These are phyloP conservation scores for Oscheius sp. DNA, from an alignment of 1,140 invertebrate species.

Conservation along the genomic window DNA sequence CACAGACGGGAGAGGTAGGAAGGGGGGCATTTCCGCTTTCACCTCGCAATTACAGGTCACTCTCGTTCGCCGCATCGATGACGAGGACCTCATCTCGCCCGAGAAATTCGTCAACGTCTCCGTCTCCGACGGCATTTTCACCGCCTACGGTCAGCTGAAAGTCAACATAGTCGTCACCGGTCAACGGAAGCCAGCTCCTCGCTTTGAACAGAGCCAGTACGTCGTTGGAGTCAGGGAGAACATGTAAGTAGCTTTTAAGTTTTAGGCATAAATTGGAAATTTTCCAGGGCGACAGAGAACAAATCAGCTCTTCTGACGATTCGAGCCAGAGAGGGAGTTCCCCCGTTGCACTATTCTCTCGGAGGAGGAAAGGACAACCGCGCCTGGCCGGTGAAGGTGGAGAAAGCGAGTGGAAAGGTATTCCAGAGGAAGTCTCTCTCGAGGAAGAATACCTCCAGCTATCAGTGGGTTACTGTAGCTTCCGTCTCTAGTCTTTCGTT, in stretches of 20 bases:
- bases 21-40: background rate
- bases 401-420: conserved; percentile 38
- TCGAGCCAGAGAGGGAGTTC: conserved; percentile 39
- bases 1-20: conserved; percentile 42
- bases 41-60: background rate
- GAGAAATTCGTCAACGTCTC: conserved; percentile 49
- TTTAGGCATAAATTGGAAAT: background rate
- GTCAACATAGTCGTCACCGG: conserved; percentile 31
- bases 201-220: conserved; percentile 52
- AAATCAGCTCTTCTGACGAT: conserved; percentile 44
- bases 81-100: conserved; percentile 12
- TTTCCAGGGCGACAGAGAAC: conserved; percentile 41
- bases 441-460: background rate
- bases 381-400: conserved; percentile 47
- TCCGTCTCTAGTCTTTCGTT: background rate
- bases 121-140: conserved; percentile 51
- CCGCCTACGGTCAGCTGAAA: conserved; percentile 35
- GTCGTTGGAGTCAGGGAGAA: conserved; percentile 44
- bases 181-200: conserved; percentile 36
- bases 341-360: conserved; percentile 44
- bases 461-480: background rate
- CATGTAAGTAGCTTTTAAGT: conserved; percentile 29
- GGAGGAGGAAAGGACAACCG: conserved; percentile 28
- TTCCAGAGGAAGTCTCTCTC: background rate
- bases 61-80: background rate